Evolutionary conservation across 2,888 invertebrate genomes (phyloP).

Genomic region (Stenodera caucasica): DNA sequence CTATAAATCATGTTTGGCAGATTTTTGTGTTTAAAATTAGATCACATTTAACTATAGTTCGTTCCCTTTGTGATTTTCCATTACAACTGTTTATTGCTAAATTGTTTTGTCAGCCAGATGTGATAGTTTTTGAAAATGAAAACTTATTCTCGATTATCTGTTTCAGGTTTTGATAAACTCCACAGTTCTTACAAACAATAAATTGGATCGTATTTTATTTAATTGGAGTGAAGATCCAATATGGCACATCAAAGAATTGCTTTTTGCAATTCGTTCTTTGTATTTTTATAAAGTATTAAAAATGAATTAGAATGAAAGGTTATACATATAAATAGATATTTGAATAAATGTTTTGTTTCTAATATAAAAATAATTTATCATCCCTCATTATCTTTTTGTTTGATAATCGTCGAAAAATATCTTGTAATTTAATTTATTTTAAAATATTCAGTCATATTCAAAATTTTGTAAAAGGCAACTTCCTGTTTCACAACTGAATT

Average conservation of each 20-base stretch:
- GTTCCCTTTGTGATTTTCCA: not conserved
- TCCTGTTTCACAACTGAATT: too few species aligned
- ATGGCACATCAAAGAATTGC: slow-evolving; percentile 1
- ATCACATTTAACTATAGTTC: not conserved
- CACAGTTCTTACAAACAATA: not conserved
- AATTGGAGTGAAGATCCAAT: not conserved
- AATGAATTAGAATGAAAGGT: slow-evolving; percentile 14
- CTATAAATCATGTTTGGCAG: slow-evolving; percentile 21
- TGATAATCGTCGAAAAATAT: too few species aligned
- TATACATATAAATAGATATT: slow-evolving; percentile 24
- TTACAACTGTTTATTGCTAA: not conserved
- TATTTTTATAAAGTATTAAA: slow-evolving; percentile 29
- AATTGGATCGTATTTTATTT: slow-evolving; percentile 17
- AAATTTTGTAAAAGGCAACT: too few species aligned
- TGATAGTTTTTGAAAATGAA: not conserved
- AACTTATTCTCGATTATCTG: not conserved
- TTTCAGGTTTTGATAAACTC: not conserved
- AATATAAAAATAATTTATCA: not conserved
- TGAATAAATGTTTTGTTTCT: slow-evolving; percentile 15
- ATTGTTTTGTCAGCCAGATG: not conserved
- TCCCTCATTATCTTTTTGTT: too few species aligned
- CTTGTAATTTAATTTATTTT: too few species aligned
- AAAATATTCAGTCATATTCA: too few species aligned
- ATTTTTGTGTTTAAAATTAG: not conserved
- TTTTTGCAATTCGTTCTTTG: slow-evolving; percentile 14